Evolutionary conservation across 2,888 invertebrate species (phyloP), one percentile per base, ranked within the genome.

Genomic region (Spodoptera picta): DNA sequence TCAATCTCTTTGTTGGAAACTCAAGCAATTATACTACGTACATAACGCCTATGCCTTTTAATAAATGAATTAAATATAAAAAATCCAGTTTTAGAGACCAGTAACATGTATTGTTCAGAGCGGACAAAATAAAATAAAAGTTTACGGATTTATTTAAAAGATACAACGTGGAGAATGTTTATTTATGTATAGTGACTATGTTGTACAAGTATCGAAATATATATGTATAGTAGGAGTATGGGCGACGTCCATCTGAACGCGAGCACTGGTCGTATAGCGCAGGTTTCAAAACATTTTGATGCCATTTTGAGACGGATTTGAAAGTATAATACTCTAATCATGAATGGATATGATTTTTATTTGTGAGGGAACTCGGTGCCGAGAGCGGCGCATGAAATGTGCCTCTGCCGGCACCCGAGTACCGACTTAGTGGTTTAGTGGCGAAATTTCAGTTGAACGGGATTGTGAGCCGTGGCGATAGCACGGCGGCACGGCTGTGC

Each of bases 361-460:
- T 76, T 75, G 75, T 77, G 76, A 76, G 70, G 60, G 69, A 65
- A 68, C 68, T 65, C 75, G 66, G 77, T 73, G 62, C 61, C 68
- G 65, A 64, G 57, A 69, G 71, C 69, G 73, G 74, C 76, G 85
- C 83, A 88, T 89, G 74, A 83, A 83, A 88, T 90, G 89, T 83
- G 83, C 51, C 72, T 67, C 65, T 73, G 74, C 74, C 78, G 79
- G 80, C 78, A 79, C 78, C 83, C 80, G 75, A 73, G 79, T 83
- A 77, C 77, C 74, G 80, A 83, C 82, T 75, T 75, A 77, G 79
- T 77, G 73, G 64, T 75, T 85, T 86, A 83, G 84, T 81, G 82
- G 86, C 83, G 83, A 90, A 89, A 88, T 88, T 89, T 89, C 83
- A 83, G 89, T 90, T 87, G 67, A 71, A 80, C 71, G 78, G 76